phyloP scores from a whole-genome alignment of 2,797 vertebrate species.

The Simalia tracyae region DNA sequence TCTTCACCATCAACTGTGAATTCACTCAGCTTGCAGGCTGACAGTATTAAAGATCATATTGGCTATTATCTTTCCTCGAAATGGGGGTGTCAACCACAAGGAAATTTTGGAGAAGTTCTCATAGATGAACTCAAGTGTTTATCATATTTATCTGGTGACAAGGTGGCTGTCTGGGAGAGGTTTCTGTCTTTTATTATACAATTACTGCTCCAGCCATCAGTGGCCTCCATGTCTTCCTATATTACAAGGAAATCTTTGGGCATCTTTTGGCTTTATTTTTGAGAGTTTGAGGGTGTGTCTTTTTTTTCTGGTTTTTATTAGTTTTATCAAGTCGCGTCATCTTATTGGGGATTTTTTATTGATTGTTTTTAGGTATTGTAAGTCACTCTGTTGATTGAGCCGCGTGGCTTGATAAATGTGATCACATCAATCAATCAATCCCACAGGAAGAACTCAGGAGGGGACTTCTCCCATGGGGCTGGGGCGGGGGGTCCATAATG shows the following conservation, averaged over 20 bases:
- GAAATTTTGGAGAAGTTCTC: background rate
- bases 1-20: background rate
- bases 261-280: no score
- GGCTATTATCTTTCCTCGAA: background rate
- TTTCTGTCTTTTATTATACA: background rate
- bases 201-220: background rate
- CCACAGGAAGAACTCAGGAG: no score
- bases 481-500: no score
- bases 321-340: no score
- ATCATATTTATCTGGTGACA: background rate
- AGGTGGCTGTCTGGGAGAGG: background rate
- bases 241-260: background rate
- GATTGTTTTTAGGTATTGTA: no score
- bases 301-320: no score
- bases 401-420: no score
- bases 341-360: no score
- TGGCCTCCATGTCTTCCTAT: background rate
- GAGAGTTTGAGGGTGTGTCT: no score
- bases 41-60: background rate
- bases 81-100: background rate
- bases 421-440: no score
- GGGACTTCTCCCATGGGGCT: no score
- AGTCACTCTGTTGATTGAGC: no score
- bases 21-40: background rate
- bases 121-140: background rate